Base-by-base conservation (phyloP, 2,888 invertebrate species). In the Caenorhabditis plicata region DNA sequence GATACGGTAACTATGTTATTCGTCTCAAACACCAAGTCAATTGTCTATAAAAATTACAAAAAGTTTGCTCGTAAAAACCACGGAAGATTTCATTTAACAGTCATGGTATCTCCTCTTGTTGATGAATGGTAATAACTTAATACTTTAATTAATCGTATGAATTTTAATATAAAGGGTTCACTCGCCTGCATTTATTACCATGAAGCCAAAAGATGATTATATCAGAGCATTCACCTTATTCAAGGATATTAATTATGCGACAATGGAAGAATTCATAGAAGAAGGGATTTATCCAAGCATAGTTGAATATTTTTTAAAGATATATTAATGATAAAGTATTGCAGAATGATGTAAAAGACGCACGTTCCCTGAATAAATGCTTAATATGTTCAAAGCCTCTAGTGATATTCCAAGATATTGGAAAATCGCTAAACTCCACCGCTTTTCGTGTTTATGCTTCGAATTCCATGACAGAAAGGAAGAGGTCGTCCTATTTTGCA, bases 111-210 rank as follows among this genome's bases (percentile, higher is more conserved):
- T 1, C 22, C 45, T 15, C 54, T 54, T 4, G 57, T 68, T 1
- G 35, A 46, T 20, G 45, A 52, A 35, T 68, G 68, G 67, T 53
- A 32, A 38, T 40, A 13, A 15, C 17, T 20, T 7, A 15, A 4
- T 35, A 11, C 23, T n/a, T 39, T 17, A 25, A 19, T 22, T 25
- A 25, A 41, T 5, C 11, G 11, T 22, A n/a, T 7, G 33, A 23
- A 41, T 20, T 29, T 29, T n/a, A 25, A 26, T 25, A 35, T 49
- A 36, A 40, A 52, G 56, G 63, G 45, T 62, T 9, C 39, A 49
- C 29, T 48, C 66, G 19, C 69, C 69, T 2, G 69, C 69, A 2
- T 55, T 69, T 8, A 60, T 69, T 33, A 62, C 66, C 4, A 60
- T 64, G 52, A 69, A 69, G 33, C 69, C 69, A 4, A 15, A 32